Base-by-base conservation (phyloP, 2,113 vertebrate species). In the Natator depressus region DNA sequence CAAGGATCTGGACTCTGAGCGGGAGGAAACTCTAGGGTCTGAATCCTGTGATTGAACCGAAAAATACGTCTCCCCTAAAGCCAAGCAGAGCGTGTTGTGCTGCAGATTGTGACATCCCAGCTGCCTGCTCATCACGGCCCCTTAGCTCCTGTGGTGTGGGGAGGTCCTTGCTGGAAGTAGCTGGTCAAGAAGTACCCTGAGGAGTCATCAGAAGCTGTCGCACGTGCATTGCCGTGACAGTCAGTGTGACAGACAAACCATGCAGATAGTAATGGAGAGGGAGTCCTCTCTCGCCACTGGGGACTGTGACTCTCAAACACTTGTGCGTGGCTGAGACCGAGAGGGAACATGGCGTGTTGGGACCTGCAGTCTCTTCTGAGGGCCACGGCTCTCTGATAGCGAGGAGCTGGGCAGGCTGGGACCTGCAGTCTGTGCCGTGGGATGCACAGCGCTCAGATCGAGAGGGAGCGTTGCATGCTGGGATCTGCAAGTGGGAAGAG, bases 341-440 rank as follows among this genome's bases (percentile, higher is more conserved):
- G 55, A 82, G 50, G 53, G 57, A 90, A 19, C 1, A 0, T 25
- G 20, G 8, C 76, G 6, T 88, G 82, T 27, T 82, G 31, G 35
- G 46, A 5, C 79, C 84, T 88, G 54, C 38, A 29, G 42, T 42
- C 12, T 47, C 25, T 8, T 78, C 42, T 65, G 31, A 1, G 4
- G 62, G 31, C 31, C 62, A 35, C 31, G 14, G 62, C 62, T 65
- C 31, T 65, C 31, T 35, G 62, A 17, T 65, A 19, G 13, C 16
- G 6, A 65, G 14, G 42, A 27, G 42, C 22, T 29, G 11, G 76
- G 27, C 25, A 17, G 46, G 27, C 25, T 27, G 14, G 25, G 81
- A 38, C 55, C 0, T 0, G 31, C 46, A 82, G 55, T 38, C 84
- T 0, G 0, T 0, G 0, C 55, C 2, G 8, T 10, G 65, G 65